Base-by-base conservation (phyloP, 2,113 vertebrate species). In the Bagarius yarrelli region DNA sequence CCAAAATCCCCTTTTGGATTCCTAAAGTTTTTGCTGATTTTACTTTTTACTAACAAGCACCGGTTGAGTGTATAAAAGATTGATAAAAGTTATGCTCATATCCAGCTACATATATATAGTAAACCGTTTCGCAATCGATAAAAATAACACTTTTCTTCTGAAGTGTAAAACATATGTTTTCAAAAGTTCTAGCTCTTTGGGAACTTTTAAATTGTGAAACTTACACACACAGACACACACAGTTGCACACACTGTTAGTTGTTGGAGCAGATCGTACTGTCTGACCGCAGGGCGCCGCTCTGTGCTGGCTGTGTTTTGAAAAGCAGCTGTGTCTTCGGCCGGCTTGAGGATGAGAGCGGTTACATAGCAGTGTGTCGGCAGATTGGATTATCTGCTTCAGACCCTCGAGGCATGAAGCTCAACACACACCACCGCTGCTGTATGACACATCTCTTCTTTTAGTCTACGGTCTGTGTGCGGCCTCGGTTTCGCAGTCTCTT, bases 331-430 rank as follows among this genome's bases (percentile, higher is more conserved):
- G 69, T 79, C 71, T 84, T 36, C 72, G 74, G 32, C 23, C 47
- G 25, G 56, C 21, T 79, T 70, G 50, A 15, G 27, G 73, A 61
- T 23, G 76, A 34, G 75, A 60, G 70, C 27, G 12, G 83, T 81
- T 72, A 70, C 47, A 23, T 53, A 40, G 80, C 44, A 66, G 66
- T 72, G 84, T 83, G 64, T 82, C 76, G 77, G 84, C 72, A 82
- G 81, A 85, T 80, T 85, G 81, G 84, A 83, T 85, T 83, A 75
- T 50, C 59, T 64, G 57, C 66, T 75, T 40, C 59, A 57, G 78
- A 25, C 74, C 81, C 80, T 64, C 27, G 30, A 59, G 84, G 73
- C 52, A 50, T 19, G 44, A 76, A 5, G 30, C 56, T 83, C 72
- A 12, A 25, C 40, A 75, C 76, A 78, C 74, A 78, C 50, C 23